phyloP scores from a whole-genome alignment of 30 jellyfish, hydroid and myxozoan species.

The Aurelia sp. region DNA sequence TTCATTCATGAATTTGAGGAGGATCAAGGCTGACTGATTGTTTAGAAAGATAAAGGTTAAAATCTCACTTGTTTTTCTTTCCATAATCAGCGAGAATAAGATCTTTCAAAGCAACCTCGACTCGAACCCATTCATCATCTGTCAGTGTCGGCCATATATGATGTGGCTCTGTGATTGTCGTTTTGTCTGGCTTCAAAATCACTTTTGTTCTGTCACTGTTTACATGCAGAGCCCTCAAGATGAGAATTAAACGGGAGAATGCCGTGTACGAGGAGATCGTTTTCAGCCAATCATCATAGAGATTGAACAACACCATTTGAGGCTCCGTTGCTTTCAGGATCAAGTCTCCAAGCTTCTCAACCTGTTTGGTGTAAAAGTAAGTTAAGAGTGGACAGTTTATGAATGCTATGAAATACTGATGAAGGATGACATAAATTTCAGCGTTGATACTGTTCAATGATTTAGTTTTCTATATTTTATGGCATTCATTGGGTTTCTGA shows the following conservation, averaged over 20 bases:
- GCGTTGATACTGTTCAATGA: too few species aligned
- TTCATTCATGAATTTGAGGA: too few species aligned
- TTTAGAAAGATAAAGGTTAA: too few species aligned
- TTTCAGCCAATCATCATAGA: conserved; percentile 99
- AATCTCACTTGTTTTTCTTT: conserved; percentile 94
- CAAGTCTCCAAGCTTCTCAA: conserved; percentile 99
- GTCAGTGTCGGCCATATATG: conserved; percentile 99
- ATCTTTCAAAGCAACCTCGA: conserved; percentile 98
- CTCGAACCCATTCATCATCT: conserved; percentile 99
- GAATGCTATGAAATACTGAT: not conserved
- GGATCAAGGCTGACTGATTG: too few species aligned
- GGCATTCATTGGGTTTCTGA: too few species aligned
- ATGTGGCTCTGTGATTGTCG: conserved; percentile 99
- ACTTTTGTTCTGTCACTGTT: conserved; percentile 99
- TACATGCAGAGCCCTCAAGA: conserved; percentile 98
- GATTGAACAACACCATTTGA: conserved; percentile 98
- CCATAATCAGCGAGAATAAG: conserved; percentile 99
- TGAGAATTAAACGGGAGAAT: conserved; percentile 92
- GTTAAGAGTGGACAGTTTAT: not conserved
- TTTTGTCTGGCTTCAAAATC: conserved; percentile 97
- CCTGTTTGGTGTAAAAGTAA: conserved; percentile 44
- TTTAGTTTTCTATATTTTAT: too few species aligned
- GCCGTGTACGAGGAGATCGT: conserved; percentile 99
- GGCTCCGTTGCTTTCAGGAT: conserved; percentile 99
- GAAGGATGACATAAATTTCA: not conserved